Percentiles rank a stretch among this genome's conserved stretches.
phyloP scores from a whole-genome alignment of 2,113 vertebrate species.

The Eulemur rufifrons region DNA sequence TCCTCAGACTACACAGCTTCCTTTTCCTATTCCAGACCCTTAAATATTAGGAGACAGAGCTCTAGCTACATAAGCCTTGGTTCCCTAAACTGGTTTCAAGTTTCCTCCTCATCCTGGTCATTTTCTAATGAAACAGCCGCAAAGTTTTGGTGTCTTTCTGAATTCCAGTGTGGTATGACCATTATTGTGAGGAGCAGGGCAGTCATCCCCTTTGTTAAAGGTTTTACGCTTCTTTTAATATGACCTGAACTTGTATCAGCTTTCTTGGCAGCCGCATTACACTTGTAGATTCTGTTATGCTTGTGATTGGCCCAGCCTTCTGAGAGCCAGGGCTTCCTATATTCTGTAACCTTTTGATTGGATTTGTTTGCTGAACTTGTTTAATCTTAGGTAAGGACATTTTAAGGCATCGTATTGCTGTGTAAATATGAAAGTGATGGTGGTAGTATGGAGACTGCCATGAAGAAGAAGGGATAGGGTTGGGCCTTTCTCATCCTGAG shows the following conservation, averaged over 20 bases:
- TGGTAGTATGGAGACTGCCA: background rate
- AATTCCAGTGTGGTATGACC: background rate
- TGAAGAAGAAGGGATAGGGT: background rate
- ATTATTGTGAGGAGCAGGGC: background rate
- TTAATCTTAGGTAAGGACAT: background rate
- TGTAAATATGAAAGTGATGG: background rate
- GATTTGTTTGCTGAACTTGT: constrained; percentile 11
- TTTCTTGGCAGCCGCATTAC: background rate
- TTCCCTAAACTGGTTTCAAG: background rate
- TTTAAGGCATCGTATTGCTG: background rate
- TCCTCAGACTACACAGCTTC: background rate
- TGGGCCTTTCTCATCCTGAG: background rate
- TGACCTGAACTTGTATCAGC: background rate
- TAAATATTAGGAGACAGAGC: background rate
- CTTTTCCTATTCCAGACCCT: constrained; percentile 17
- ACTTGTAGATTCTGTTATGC: constrained; percentile 1
- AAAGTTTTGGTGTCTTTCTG: background rate
- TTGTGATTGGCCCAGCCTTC: background rate
- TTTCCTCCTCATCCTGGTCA: background rate
- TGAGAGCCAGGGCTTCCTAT: background rate
- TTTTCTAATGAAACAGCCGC: background rate
- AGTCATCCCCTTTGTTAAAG: background rate
- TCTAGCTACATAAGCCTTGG: background rate
- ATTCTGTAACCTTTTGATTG: background rate
- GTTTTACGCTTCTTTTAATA: background rate